Percentiles rank a stretch among this genome's conserved stretches.
Conservation (phyloP, 53 echinoderm and acorn worm species). For the Temnopleurus reevesii region DNA sequence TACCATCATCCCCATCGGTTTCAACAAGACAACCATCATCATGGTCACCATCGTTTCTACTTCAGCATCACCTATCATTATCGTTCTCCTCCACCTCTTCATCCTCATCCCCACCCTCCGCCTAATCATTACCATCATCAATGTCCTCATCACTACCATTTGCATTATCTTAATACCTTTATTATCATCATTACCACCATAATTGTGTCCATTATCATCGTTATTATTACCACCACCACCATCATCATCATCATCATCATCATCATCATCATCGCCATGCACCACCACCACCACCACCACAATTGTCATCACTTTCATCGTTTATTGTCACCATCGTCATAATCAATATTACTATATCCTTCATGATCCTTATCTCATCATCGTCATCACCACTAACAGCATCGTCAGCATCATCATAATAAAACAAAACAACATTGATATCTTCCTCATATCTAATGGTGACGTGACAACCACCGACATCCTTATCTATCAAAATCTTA, state of each 20-base stretch:
- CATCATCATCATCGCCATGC: not conserved
- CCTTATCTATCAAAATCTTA: too few relatives aligned
- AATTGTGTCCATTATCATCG: not conserved
- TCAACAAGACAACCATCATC: slow-evolving; percentile 5
- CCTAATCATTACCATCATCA: not conserved
- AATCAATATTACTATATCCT: too few relatives aligned
- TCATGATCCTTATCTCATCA: too few relatives aligned
- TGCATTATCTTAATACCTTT: too few relatives aligned
- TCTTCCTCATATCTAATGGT: too few relatives aligned
- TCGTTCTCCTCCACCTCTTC: too few relatives aligned
- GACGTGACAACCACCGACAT: too few relatives aligned
- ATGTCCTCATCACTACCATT: too few relatives aligned
- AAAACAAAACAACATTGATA: not conserved
- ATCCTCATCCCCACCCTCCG: not conserved
- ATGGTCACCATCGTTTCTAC: slow-evolving; percentile 55
- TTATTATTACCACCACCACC: not conserved
- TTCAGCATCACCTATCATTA: too few relatives aligned
- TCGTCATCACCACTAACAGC: slow-evolving; percentile 31
- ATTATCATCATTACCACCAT: not conserved
- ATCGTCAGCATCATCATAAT: not conserved
- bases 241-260: not conserved
- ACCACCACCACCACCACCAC: not conserved
- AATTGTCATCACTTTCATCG: slow-evolving; percentile 11
- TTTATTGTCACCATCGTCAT: slow-evolving; percentile 52
- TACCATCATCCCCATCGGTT: not conserved